A percentile compares a stretch with the other conserved stretches of the same genome.
Conservation (phyloP, 2,888 invertebrate species). For the Xanthorhoe designata region DNA sequence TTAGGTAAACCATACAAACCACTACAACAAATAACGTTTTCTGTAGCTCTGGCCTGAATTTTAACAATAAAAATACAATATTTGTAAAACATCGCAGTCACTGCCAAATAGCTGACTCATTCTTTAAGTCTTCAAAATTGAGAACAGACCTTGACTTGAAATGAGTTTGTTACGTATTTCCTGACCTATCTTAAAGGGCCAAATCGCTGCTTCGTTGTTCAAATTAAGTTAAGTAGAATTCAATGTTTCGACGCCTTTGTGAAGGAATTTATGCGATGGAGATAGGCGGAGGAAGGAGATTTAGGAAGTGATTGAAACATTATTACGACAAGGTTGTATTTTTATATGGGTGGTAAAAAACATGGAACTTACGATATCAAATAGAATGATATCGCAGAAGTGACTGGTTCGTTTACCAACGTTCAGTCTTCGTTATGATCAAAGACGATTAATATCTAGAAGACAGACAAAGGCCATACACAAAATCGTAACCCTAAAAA, state of each 20-base stretch:
- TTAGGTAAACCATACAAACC: not conserved
- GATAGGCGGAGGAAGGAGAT: not conserved
- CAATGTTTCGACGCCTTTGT: slow-evolving; percentile 9
- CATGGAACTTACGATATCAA: not conserved
- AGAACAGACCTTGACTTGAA: slow-evolving; percentile 20
- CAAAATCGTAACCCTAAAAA: too few relatives aligned
- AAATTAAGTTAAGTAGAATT: slow-evolving; percentile 17
- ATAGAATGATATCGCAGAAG: too few relatives aligned
- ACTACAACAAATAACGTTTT: not conserved
- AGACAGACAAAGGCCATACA: too few relatives aligned
- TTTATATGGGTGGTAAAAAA: slow-evolving; percentile 1
- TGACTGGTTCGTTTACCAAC: too few relatives aligned
- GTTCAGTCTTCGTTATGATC: too few relatives aligned
- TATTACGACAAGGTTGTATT: slow-evolving; percentile 1
- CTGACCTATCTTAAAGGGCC: slow-evolving; percentile 19
- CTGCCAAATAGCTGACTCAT: slow-evolving; percentile 25
- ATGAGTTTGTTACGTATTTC: slow-evolving; percentile 11
- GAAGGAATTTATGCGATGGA: slow-evolving; percentile 6
- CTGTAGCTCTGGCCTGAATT: slow-evolving; percentile 13
- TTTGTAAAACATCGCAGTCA: slow-evolving; percentile 9
- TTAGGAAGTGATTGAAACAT: slow-evolving; percentile 9
- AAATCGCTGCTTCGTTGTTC: slow-evolving; percentile 6
- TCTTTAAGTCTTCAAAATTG: slow-evolving; percentile 8
- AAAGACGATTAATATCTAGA: too few relatives aligned
- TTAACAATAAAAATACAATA: slow-evolving; percentile 13